Conservation (phyloP, 2,113 vertebrate genomes). For the Nesoenas mayeri region DNA sequence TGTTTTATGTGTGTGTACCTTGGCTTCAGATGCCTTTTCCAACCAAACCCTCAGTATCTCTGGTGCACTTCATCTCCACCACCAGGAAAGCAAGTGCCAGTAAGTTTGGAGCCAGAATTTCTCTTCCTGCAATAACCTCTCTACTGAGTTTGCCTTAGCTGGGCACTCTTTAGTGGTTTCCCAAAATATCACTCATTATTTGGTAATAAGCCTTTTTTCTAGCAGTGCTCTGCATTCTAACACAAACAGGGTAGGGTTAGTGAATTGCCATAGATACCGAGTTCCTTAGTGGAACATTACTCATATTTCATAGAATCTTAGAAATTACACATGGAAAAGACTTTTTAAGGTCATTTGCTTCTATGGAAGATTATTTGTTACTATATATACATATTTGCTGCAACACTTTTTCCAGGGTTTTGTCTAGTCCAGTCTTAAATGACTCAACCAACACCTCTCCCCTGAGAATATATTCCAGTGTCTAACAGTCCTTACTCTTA, state of each 20-base stretch:
- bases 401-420: constrained; percentile 21
- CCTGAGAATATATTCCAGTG: background rate
- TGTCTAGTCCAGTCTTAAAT: background rate
- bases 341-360: constrained; percentile 26
- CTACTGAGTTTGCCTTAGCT: background rate
- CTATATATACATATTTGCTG: background rate
- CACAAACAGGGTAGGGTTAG: background rate
- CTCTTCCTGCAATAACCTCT: background rate
- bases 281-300: background rate
- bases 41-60: background rate
- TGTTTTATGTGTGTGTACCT: background rate
- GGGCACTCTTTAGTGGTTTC: background rate
- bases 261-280: background rate
- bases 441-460: background rate
- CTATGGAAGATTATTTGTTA: background rate
- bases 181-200: background rate
- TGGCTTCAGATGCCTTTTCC: constrained; percentile 11
- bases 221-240: background rate
- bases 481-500: background rate
- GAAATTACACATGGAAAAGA: constrained; percentile 16
- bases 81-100: background rate
- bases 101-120: background rate
- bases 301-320: constrained; percentile 21
- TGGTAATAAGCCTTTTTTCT: background rate
- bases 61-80: background rate